Percentiles rank a stretch among this genome's conserved stretches.
Conservation (phyloP, 1,140 invertebrate genomes). For the Heliconius eleuchia region DNA sequence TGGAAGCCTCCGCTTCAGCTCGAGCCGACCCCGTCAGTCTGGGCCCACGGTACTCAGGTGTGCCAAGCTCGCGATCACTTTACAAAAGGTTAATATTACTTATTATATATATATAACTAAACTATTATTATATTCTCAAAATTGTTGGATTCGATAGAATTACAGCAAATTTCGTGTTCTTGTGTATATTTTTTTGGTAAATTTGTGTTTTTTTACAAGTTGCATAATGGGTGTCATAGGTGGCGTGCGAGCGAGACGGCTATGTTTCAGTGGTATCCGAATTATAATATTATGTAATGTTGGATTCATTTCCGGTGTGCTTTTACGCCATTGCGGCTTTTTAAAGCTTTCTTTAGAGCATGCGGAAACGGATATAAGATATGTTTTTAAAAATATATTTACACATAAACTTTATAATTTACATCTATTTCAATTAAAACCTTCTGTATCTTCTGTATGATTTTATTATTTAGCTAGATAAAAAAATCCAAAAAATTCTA, state of each 20-base stretch:
- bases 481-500: background rate
- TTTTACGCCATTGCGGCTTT: conserved; percentile 32
- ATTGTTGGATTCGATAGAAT: conserved; percentile 34
- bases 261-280: conserved; percentile 19
- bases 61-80: conserved; percentile 64
- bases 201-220: conserved; percentile 35
- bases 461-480: background rate
- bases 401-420: background rate
- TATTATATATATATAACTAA: background rate
- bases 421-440: background rate
- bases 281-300: conserved; percentile 20
- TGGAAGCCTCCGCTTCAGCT: conserved; percentile 47
- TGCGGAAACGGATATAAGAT: background rate
- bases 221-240: conserved; percentile 43
- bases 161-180: conserved; percentile 13
- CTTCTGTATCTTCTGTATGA: background rate
- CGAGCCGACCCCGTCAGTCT: conserved; percentile 57
- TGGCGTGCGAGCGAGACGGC: conserved; percentile 38
- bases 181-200: conserved; percentile 19
- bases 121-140: conserved; percentile 48
- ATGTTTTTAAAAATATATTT: background rate
- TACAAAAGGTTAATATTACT: conserved; percentile 64
- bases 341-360: background rate
- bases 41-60: conserved; percentile 72
- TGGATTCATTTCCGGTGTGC: conserved; percentile 9